phyloP scores from a whole-genome alignment of 1,140 invertebrate genomes.

The Zeugodacus cucurbitae region DNA sequence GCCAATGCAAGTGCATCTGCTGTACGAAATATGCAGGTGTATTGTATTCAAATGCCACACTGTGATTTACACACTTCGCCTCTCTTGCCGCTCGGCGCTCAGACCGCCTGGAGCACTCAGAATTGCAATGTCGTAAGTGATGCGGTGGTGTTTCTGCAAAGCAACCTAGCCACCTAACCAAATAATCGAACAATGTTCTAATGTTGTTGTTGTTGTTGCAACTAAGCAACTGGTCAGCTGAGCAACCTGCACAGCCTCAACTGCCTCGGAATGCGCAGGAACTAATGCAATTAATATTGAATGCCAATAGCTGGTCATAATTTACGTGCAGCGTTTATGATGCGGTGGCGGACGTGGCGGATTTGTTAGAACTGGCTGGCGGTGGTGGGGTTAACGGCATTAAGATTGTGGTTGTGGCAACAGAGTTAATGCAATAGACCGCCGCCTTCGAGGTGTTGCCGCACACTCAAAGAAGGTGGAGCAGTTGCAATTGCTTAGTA shows the following conservation, averaged over 20 bases:
- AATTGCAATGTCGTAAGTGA: not conserved
- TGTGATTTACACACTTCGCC: not conserved
- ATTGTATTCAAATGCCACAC: not conserved
- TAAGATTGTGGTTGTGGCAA: not conserved
- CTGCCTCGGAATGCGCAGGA: conserved; percentile 16
- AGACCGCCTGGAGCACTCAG: not conserved
- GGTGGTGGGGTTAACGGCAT: not conserved
- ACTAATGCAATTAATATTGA: conserved; percentile 66
- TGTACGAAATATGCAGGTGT: not conserved
- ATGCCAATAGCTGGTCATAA: conserved; percentile 66
- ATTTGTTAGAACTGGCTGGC: not conserved
- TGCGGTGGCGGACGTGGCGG: conserved; percentile 10
- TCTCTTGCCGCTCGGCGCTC: not conserved
- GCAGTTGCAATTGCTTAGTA: conserved; percentile 1
- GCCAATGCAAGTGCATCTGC: not conserved
- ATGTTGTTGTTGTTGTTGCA: no score
- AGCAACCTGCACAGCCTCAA: not conserved
- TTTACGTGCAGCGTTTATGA: conserved; percentile 66
- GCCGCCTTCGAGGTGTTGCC: conserved; percentile 7
- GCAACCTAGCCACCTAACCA: not conserved
- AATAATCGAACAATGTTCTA: not conserved
- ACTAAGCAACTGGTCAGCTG: not conserved
- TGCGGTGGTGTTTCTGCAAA: not conserved
- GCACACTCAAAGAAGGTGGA: conserved; percentile 24
- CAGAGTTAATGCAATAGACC: not conserved